Evolutionary conservation across 1,140 invertebrate species (phyloP).

Genomic region (Bombus pascuorum): DNA sequence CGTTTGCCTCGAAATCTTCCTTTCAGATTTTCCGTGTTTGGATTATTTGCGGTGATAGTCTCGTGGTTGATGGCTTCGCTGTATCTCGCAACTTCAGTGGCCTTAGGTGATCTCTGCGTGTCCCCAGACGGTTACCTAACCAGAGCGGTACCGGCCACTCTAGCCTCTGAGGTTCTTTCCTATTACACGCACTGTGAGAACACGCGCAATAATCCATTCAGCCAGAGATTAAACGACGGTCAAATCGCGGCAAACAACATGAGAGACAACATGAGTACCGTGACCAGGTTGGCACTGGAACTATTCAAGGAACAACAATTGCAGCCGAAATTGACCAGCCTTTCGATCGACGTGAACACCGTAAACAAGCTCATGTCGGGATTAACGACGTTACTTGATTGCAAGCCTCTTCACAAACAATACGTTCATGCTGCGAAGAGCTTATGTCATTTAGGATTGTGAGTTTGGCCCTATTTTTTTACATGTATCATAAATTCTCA

Average conservation of each 20-base stretch:
- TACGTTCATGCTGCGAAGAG: slow-evolving; percentile 90
- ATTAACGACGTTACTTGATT: slow-evolving; percentile 89
- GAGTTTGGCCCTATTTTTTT: slow-evolving; percentile 73
- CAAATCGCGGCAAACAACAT: slow-evolving; percentile 89
- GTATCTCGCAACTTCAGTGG: slow-evolving; percentile 91
- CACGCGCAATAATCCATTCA: slow-evolving; percentile 90
- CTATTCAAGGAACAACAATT: slow-evolving; percentile 86
- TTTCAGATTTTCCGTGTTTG: slow-evolving; percentile 90
- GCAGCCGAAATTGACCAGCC: slow-evolving; percentile 87
- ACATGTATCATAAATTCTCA: too few species aligned
- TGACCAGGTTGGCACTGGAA: slow-evolving; percentile 85
- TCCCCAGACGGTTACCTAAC: slow-evolving; percentile 85
- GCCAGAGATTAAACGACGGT: slow-evolving; percentile 88
- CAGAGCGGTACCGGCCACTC: slow-evolving; percentile 72
- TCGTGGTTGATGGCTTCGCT: slow-evolving; percentile 94
- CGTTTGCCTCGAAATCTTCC: background rate
- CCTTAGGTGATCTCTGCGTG: slow-evolving; percentile 90
- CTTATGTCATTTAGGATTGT: slow-evolving; percentile 91
- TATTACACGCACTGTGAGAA: slow-evolving; percentile 93
- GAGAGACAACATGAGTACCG: slow-evolving; percentile 84
- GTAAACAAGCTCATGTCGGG: slow-evolving; percentile 84
- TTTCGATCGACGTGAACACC: slow-evolving; percentile 88
- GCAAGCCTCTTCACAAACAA: slow-evolving; percentile 90
- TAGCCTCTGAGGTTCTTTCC: slow-evolving; percentile 86
- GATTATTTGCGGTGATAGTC: slow-evolving; percentile 93